phyloP scores from a whole-genome alignment of 1,140 invertebrate genomes.

The Cotesia glomerata region DNA sequence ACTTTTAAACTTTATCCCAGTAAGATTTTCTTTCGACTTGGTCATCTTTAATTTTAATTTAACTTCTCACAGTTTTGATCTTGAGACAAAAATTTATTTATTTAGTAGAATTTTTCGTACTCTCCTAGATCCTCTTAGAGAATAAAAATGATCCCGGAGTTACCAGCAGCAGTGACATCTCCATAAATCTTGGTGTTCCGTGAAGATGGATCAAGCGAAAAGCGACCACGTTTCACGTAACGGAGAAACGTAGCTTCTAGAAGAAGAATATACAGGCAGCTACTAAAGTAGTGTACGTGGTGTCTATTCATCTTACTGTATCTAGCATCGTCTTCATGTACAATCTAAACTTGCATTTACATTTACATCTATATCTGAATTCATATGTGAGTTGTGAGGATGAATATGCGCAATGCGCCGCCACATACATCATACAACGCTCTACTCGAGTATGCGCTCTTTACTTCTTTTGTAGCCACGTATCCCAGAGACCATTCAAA shows the following conservation, averaged over 20 bases:
- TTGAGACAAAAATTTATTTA: background rate
- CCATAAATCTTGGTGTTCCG: constrained; percentile 63
- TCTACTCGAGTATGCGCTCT: constrained; percentile 1
- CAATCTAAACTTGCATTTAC: background rate
- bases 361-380: background rate
- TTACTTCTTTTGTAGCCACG: background rate
- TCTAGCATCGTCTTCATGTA: background rate
- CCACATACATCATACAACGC: constrained; percentile 31
- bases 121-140: background rate
- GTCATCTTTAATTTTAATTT: too few species aligned
- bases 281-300: constrained; percentile 4
- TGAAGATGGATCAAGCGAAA: constrained; percentile 58
- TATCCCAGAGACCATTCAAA: constrained; percentile 39
- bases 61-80: too few species aligned
- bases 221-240: constrained; percentile 49
- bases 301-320: background rate
- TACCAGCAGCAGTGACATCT: constrained; percentile 45
- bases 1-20: too few species aligned
- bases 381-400: constrained; percentile 3
- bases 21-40: too few species aligned
- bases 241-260: constrained; percentile 27
- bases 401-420: constrained; percentile 33
- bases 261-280: constrained; percentile 18
- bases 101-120: constrained; percentile 1
- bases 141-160: constrained; percentile 15